These are phyloP conservation scores for Pelagia noctiluca DNA, from an alignment of 30 jellyfish, hydroid and myxozoan genomes.

Conservation along the genomic window DNA sequence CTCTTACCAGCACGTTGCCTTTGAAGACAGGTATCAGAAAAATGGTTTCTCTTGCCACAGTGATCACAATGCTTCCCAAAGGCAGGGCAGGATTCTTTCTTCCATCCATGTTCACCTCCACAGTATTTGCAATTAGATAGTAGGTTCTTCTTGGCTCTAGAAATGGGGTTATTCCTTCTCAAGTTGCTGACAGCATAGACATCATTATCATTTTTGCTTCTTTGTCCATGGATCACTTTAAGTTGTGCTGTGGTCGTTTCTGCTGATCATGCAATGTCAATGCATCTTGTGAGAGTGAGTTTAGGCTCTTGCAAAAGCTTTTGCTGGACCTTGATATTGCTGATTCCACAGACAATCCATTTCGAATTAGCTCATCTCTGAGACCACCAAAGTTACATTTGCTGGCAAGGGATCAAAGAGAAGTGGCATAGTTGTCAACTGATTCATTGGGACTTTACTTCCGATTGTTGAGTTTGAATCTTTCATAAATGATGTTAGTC, in stretches of 20 bases:
- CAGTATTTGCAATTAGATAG: neutral
- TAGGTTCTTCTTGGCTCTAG: neutral
- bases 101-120: slow-evolving; percentile 8
- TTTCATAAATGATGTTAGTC: no score
- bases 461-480: slow-evolving; percentile 8
- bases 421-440: slow-evolving; percentile 4
- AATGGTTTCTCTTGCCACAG: slow-evolving; percentile 2
- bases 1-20: neutral
- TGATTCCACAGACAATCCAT: slow-evolving; percentile 40
- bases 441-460: slow-evolving; percentile 13
- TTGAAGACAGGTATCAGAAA: neutral
- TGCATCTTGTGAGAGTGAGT: neutral
- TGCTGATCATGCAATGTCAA: no score
- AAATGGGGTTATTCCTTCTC: neutral
- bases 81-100: slow-evolving; percentile 1
- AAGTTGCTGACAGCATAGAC: neutral
- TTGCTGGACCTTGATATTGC: neutral
- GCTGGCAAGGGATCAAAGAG: slow-evolving; percentile 15
- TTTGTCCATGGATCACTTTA: neutral
- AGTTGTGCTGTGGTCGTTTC: slow-evolving; percentile 4
- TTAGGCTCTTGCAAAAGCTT: slow-evolving; percentile 2
- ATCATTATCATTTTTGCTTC: neutral
- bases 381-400: slow-evolving; percentile 6
- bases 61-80: neutral
- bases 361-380: slow-evolving; percentile 37